Base-by-base conservation (phyloP, 2,113 vertebrate species). In the Phocoena phocoena region DNA sequence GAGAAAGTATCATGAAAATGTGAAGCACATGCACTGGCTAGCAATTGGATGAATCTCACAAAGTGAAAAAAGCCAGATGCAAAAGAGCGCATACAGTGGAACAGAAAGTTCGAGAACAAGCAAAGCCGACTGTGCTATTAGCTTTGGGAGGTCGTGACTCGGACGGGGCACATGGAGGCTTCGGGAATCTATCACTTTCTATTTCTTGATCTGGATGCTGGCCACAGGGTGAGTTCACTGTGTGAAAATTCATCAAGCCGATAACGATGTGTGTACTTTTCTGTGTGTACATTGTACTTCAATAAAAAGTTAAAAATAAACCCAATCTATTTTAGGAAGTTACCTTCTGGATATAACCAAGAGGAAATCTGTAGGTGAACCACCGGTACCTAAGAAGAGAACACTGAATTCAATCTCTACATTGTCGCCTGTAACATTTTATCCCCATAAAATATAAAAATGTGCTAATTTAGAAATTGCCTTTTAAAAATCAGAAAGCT, bases 271-370 rank as follows among this genome's bases (percentile, higher is more conserved):
- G 31, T 36, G 44, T 47, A 31, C 50, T 65, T 77, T 58, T 36
- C 53, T 33, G 1, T 55, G 17, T 36, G 33, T 58, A 47, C 86
- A 41, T 1, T 41, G 11, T n/a, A 44, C 53, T 31, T 76, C 60
- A 92, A 21, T 90, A 77, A 86, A 96, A 92, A 73, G 44, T 33
- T 87, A 50, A 85, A 94, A 93, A 83, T 79, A 83, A 83, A 76
- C 68, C 79, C 26, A 50, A 1, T 86, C 67, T 70, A 3, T 88
- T 55, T 67, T 62, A 94, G 50, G 28, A 80, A 81, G 4, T 82
- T 47, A 47, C 11, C 25, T 60, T 81, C 44, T 11, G 4, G 60
- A 58, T 15, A 41, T 50, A 84, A 70, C 18, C 31, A 47, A 79
- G 55, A 87, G 33, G 55, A 38, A 77, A 58, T 36, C 55, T 76